Percentiles rank a stretch among this genome's conserved stretches.
Evolutionary conservation across 2,888 invertebrate species (phyloP).

Genomic region (Clunio marinus): DNA sequence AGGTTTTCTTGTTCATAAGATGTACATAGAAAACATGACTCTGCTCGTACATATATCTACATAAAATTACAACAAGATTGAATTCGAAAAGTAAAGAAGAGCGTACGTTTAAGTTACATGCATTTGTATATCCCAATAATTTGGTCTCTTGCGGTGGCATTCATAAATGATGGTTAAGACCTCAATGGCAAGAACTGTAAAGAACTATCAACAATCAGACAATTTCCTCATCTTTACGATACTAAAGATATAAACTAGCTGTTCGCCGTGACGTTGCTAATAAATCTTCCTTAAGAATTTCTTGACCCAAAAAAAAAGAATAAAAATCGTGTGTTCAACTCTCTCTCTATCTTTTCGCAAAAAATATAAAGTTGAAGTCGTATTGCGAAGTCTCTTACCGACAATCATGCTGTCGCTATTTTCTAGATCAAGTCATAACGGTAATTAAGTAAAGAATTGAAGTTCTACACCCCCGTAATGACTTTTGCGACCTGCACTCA

Average conservation of each 20-base stretch:
- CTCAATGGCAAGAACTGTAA: not conserved
- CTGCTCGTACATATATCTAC: not conserved
- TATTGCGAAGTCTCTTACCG: not conserved
- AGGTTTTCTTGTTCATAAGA: not conserved
- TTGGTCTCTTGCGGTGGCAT: not conserved
- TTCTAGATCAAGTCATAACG: conserved; percentile 31
- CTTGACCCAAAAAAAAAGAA: conserved; percentile 38
- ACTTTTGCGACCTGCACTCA: not conserved
- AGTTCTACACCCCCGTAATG: conserved; percentile 15
- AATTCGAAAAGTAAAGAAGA: not conserved
- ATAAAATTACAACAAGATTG: conserved; percentile 5
- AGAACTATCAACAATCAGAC: too few species aligned
- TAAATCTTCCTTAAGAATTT: conserved; percentile 36
- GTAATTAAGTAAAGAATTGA: conserved; percentile 30
- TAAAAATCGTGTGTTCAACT: conserved; percentile 9
- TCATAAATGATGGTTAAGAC: not conserved
- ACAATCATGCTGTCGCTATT: not conserved
- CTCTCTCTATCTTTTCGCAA: not conserved
- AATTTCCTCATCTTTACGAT: too few species aligned
- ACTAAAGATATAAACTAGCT: not conserved
- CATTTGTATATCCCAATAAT: conserved; percentile 27
- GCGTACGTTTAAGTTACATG: not conserved
- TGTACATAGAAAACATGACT: conserved; percentile 22
- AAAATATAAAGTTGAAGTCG: too few species aligned
- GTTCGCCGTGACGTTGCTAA: not conserved